Percentiles rank a stretch among this genome's conserved stretches.
Conservation (phyloP, 2,888 invertebrate species). For the Ditula angustiorana region DNA sequence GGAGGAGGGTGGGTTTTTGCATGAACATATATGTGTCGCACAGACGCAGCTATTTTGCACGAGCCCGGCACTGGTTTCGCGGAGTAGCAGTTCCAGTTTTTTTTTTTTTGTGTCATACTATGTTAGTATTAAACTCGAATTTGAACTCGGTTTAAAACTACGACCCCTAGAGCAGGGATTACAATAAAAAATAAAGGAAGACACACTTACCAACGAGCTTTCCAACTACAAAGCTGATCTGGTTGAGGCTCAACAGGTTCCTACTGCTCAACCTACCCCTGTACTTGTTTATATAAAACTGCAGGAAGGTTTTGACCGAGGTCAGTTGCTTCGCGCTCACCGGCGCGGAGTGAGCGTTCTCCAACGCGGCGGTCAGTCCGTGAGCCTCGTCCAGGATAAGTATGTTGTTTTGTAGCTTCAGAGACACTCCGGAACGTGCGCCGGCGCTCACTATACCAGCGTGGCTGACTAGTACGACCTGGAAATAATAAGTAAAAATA, state of each 20-base stretch:
- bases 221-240: conserved; percentile 91
- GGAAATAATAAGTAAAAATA: too few species aligned
- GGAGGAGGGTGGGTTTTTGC: too few species aligned
- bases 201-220: conserved; percentile 83
- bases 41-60: too few species aligned
- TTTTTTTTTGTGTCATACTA: too few species aligned
- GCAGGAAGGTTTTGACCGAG: conserved; percentile 87
- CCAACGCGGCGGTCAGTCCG: conserved; percentile 96
- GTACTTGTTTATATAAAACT: conserved; percentile 90
- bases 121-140: too few species aligned
- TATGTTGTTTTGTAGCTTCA: conserved; percentile 88
- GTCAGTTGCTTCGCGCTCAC: conserved; percentile 88
- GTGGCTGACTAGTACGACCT: conserved; percentile 78
- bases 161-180: too few species aligned
- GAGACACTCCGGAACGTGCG: conserved; percentile 69
- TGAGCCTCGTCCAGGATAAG: conserved; percentile 98
- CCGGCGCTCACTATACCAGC: conserved; percentile 77
- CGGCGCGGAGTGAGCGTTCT: conserved; percentile 93
- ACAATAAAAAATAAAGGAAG: too few species aligned
- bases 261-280: conserved; percentile 90
- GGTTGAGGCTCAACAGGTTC: conserved; percentile 93
- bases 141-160: too few species aligned
- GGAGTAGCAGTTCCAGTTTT: too few species aligned
- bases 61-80: too few species aligned
- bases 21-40: too few species aligned